Base-by-base conservation (phyloP, 2,888 invertebrate species). In the Eristalis intricaria region DNA sequence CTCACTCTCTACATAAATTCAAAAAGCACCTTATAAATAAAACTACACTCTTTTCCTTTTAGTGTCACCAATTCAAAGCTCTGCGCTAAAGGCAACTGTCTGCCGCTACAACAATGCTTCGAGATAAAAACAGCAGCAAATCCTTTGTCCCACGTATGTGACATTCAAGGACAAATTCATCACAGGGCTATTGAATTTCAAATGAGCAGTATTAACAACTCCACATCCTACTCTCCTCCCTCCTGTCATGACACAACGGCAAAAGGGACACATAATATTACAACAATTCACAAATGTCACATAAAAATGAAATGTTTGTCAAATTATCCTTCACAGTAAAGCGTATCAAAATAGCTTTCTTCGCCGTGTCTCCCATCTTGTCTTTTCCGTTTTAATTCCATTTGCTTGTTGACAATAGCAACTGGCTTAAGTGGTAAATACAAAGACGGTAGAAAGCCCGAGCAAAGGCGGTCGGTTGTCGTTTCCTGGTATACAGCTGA, bases 251-350 rank as follows among this genome's bases (percentile, higher is more conserved):
- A 1, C 3, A 32, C 71, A 70, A 71, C 65, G 63, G 26, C 60
- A 71, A 43, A 65, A 68, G 29, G 77, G 81, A 74, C 82, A 76
- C 77, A 81, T 75, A 73, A 69, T 77, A 77, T 81, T 81, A 76
- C 77, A 74, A 78, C 82, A 82, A 74, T 86, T 78, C 77, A 86
- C 85, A 74, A 82, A 75, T 63, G 74, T 58, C 75, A 66, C 61
- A 80, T 68, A 75, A 75, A 80, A 84, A 43, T 80, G 70, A 76
- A 79, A 71, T 74, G 74, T 78, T 82, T 82, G 63, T 71, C 83
- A 75, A 78, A 86, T 86, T 83, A 78, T 79, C 68, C 61, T 82
- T 66, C 61, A 35, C 70, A 4, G 70, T 71, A 63, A 80, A 74
- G 77, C 73, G 69, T 61, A 70, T 78, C 69, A 78, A 78, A 74